Evolutionary conservation across 2,888 invertebrate genomes (phyloP).

Genomic region (Poecilobothrus nobilitatus): DNA sequence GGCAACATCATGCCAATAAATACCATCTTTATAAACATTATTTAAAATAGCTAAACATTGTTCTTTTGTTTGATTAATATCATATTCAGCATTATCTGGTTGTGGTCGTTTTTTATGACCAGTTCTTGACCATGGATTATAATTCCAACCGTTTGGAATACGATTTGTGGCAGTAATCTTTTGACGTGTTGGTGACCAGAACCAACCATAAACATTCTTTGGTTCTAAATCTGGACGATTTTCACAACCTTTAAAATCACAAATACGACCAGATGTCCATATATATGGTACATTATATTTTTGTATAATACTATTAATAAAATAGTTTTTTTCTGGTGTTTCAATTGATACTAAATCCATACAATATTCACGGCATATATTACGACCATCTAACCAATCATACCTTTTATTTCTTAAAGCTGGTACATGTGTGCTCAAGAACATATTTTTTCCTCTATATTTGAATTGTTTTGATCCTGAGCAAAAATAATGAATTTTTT

Average conservation of each 20-base stretch:
- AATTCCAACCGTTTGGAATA: constrained; percentile 51
- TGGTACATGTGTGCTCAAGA: constrained; percentile 75
- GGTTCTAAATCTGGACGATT: constrained; percentile 77
- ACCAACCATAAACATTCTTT: constrained; percentile 79
- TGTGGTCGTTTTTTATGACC: constrained; percentile 83
- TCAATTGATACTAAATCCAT: constrained; percentile 88
- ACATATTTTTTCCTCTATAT: constrained; percentile 79
- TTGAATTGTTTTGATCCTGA: constrained; percentile 84
- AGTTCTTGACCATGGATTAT: constrained; percentile 85
- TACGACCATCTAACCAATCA: constrained; percentile 86
- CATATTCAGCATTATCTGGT: constrained; percentile 86
- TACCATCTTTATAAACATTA: constrained; percentile 88
- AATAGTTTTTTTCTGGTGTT: constrained; percentile 82
- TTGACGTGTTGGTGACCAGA: constrained; percentile 85
- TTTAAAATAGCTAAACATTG: constrained; percentile 80
- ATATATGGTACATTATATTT: constrained; percentile 86
- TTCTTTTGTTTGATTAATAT: constrained; percentile 79
- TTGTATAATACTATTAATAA: constrained; percentile 79
- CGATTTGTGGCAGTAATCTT: constrained; percentile 77
- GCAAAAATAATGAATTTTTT: background rate
- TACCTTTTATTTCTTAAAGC: constrained; percentile 69
- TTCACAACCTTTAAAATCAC: constrained; percentile 90
- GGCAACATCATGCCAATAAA: constrained; percentile 90
- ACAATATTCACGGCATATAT: constrained; percentile 85
- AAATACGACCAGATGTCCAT: constrained; percentile 86